phyloP scores from a whole-genome alignment of 2,797 vertebrate species.

The Dermochelys coriacea region DNA sequence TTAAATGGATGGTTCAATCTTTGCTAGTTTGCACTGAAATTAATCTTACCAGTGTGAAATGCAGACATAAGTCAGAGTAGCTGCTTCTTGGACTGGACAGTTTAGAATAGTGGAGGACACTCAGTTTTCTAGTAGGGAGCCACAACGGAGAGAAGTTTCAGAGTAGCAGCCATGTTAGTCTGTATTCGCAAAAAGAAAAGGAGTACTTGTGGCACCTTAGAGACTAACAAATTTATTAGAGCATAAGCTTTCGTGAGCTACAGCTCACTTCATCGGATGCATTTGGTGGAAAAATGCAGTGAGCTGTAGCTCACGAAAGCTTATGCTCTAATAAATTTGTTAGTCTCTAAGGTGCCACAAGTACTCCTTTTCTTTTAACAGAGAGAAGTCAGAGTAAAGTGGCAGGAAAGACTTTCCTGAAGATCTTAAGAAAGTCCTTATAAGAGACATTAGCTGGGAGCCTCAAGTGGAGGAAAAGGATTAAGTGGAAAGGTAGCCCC shows the following conservation, averaged over 20 bases:
- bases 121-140: not conserved
- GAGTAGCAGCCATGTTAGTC: no score
- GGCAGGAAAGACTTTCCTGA: not conserved
- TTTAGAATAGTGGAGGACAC: not conserved
- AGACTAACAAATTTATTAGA: no score
- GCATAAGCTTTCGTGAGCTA: no score
- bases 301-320: no score
- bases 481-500: not conserved
- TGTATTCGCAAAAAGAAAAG: no score
- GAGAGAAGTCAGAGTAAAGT: not conserved
- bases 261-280: no score
- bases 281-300: no score
- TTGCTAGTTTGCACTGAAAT: not conserved
- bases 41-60: not conserved
- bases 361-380: no score
- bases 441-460: slow-evolving; percentile 3
- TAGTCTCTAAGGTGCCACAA: no score
- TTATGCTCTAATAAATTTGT: no score
- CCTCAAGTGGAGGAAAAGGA: not conserved
- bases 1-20: not conserved
- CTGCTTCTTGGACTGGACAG: not conserved
- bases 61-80: accelerated
- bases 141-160: not conserved
- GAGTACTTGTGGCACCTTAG: no score
- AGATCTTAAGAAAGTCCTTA: not conserved